A percentile compares a stretch with the other conserved stretches of the same genome.
phyloP scores from a whole-genome alignment of 2,888 invertebrate species.

The Amphipyra tragopoginis region DNA sequence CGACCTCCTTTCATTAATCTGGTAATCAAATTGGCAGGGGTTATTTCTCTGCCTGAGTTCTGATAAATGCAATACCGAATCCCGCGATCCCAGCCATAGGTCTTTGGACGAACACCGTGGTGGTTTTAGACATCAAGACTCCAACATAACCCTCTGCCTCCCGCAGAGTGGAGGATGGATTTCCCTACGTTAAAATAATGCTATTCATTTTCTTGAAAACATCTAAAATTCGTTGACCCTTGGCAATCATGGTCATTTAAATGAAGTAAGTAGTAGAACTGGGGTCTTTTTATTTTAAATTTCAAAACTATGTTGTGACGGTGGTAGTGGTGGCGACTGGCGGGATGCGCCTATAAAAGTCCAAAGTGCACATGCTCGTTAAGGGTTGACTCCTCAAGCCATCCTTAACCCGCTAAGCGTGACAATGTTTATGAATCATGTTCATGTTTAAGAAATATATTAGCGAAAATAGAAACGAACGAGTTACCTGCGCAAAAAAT shows the following conservation, averaged over 20 bases:
- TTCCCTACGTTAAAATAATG: background rate
- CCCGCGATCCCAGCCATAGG: no score
- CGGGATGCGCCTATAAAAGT: no score
- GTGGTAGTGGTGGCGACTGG: no score
- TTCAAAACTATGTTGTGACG: constrained; percentile 6
- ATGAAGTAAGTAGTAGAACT: background rate
- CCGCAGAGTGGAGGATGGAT: no score
- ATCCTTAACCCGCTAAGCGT: no score
- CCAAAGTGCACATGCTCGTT: no score
- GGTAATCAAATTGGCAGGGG: constrained; percentile 7
- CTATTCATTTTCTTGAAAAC: constrained; percentile 1
- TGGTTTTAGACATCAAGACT: no score
- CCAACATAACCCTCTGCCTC: no score
- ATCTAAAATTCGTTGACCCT: constrained; percentile 1
- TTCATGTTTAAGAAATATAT: background rate
- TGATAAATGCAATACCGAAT: no score
- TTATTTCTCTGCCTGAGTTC: background rate
- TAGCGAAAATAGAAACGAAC: background rate
- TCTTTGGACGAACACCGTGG: no score
- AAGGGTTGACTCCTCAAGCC: no score
- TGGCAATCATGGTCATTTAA: constrained; percentile 1
- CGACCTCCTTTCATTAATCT: constrained; percentile 19
- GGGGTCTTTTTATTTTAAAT: background rate
- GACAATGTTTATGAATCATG: no score
- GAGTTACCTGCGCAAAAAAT: constrained; percentile 1